Conservation (phyloP, 2,888 invertebrate genomes). For the Volucella inflata region DNA sequence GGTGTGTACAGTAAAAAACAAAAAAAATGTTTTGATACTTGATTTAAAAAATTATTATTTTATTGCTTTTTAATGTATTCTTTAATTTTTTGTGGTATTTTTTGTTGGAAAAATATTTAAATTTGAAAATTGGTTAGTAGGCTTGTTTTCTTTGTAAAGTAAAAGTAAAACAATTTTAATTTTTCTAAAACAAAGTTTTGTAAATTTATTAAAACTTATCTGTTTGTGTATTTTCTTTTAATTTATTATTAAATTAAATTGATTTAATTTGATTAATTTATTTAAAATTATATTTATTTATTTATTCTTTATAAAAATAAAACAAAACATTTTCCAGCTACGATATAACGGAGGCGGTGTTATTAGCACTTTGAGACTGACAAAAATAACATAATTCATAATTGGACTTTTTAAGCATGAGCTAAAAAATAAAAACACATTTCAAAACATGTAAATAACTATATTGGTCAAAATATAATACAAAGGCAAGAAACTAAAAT, state of each 20-base stretch:
- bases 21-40: no score
- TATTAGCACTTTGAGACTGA: slow-evolving; percentile 81
- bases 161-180: slow-evolving; percentile 23
- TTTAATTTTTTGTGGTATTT: slow-evolving; percentile 18
- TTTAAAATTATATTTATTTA: slow-evolving; percentile 48
- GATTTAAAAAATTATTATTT: no score
- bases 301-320: slow-evolving; percentile 52
- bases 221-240: neutral
- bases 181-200: slow-evolving; percentile 24
- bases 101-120: slow-evolving; percentile 3
- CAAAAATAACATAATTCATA: slow-evolving; percentile 58
- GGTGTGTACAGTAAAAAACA: no score
- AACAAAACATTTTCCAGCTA: slow-evolving; percentile 79
- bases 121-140: slow-evolving; percentile 54
- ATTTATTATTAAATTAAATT: slow-evolving; percentile 21
- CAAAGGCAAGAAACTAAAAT: slow-evolving; percentile 16
- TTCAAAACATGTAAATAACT: slow-evolving; percentile 53
- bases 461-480: slow-evolving; percentile 37
- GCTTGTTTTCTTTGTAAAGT: slow-evolving; percentile 35
- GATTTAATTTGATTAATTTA: slow-evolving; percentile 24
- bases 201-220: slow-evolving; percentile 34
- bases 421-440: slow-evolving; percentile 34
- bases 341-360: slow-evolving; percentile 83
- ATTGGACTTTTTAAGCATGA: slow-evolving; percentile 56
- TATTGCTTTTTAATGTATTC: neutral